Evolutionary conservation across 2,888 invertebrate genomes (phyloP), one percentile per base, ranked within the genome.

Genomic region (Phaonia tiefii): DNA sequence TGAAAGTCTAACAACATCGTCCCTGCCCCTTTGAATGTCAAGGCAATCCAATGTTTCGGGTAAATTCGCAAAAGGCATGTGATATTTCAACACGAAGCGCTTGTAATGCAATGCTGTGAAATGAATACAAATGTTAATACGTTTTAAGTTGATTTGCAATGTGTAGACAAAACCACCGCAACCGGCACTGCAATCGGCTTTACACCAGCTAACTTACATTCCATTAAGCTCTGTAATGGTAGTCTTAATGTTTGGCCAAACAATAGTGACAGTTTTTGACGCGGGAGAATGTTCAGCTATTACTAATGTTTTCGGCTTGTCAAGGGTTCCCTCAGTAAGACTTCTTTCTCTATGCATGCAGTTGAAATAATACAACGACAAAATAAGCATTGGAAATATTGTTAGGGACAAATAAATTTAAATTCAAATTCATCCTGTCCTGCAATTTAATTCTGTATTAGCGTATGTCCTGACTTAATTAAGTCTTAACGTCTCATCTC

Each of bases 81-180:
- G 49, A 4, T 49, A 20, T 49, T 17, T 20, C 49, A 60, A 60
- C 31, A n/a, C 11, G 44, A n/a, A 54, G 25, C 54, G 11, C 54
- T 54, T 13, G 56, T 63, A 49, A 20, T 58, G 69, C 72, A 81
- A 79, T 80, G n/a, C n/a, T n/a, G n/a, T n/a, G 79, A 73, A 84
- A 84, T 83, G 83, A 84, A 83, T 85, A 83, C 81, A 85, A 85
- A 83, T 84, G 83, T n/a, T n/a, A n/a, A n/a, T n/a, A n/a, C 79
- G 83, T 83, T n/a, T 84, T 81, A 83, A 86, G 86, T 86, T 88
- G 89, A 88, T 88, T 89, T 86, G 89, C 86, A 87, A 86, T 85
- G 87, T 86, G 84, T 81, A 87, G 87, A 87, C 89, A 87, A 86
- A 84, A 72, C 37, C 60, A 49, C n/a, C 44, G n/a, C 2, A 2